Percentiles rank a stretch among this genome's conserved stretches.
phyloP scores from a whole-genome alignment of 2,888 invertebrate genomes.

The Alentia gelatinosa region DNA sequence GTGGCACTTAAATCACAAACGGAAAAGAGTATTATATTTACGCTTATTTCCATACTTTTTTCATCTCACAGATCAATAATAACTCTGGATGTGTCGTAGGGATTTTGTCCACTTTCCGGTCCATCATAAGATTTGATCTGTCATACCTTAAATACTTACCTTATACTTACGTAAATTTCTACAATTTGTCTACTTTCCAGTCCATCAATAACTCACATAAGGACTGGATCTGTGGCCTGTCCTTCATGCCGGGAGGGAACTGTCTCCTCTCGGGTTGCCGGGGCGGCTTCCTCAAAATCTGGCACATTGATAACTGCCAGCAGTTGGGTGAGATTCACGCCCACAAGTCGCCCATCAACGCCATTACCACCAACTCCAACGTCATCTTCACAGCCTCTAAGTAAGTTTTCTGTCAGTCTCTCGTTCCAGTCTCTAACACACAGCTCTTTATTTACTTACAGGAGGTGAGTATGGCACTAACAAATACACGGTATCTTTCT shows the following conservation, averaged over 20 bases:
- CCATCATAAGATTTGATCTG: background rate
- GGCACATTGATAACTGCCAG: slow-evolving; percentile 87
- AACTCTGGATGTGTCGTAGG: too few relatives aligned
- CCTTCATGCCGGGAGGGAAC: slow-evolving; percentile 83
- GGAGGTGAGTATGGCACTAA: background rate
- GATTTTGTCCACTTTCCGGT: too few relatives aligned
- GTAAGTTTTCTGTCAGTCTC: slow-evolving; percentile 83
- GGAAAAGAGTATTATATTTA: too few relatives aligned
- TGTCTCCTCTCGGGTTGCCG: slow-evolving; percentile 88
- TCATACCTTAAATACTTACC: background rate
- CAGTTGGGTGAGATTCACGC: slow-evolving; percentile 86
- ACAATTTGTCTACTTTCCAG: slow-evolving; percentile 75
- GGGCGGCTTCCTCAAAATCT: slow-evolving; percentile 88
- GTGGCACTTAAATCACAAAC: too few relatives aligned
- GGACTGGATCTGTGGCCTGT: slow-evolving; percentile 91
- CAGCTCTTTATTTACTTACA: background rate
- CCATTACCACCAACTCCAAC: slow-evolving; percentile 85
- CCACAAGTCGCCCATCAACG: slow-evolving; percentile 86
- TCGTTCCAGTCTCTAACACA: background rate
- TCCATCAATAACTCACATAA: slow-evolving; percentile 91
- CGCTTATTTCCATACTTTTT: too few relatives aligned
- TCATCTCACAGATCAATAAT: too few relatives aligned
- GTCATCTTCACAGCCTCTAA: slow-evolving; percentile 90
- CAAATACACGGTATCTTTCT: background rate
- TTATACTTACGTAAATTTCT: too few relatives aligned